Evolutionary conservation across 2,797 vertebrate species (phyloP), one percentile per base, ranked within the genome.

Genomic region (Diplodus puntazzo): DNA sequence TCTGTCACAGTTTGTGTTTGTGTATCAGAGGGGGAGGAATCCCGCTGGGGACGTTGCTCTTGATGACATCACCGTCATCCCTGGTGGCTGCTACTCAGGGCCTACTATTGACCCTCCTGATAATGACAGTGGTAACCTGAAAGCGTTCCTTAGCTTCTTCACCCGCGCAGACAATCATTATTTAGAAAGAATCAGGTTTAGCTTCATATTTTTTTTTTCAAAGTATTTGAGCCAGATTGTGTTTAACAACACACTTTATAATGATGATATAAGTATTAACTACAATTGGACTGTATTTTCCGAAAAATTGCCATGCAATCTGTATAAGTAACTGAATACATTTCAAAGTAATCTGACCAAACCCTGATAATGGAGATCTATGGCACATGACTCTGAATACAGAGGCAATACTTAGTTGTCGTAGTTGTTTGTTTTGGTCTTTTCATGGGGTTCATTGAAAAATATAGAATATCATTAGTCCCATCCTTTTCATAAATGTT

Each of bases 1-100:
- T 61, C 81, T 58, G 50, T 55, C 55, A 14, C 84, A 96, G 95
- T 94, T 96, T 69, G 87, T 94, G 73, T 96, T 96, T 88, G 87
- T 85, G 27, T 94, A 94, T 88, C 82, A 90, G 83, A 92, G 85
- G 25, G 94, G 95, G 23, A 70, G 57, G 71, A 81, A 4, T 3
- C 10, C 75, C 17, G 78, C 54, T 6, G 94, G 94, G 62, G 85
- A 92, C 13, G 75, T 95, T 73, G 94, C 95, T 63, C 89, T 96
- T 13, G 95, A 96, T 87, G 95, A 96, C 57, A 69, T 94, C 71
- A 57, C 59, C n/a, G 65, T 95, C 53, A 0, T 62, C 5, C 80
- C 77, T 1, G 87, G 85, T 0, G 13, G 72, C 57, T 96, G 95
- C 86, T 65, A 79, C 79, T 48, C 82, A 45, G 84, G 87, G 17